These are phyloP conservation scores for Maconellicoccus hirsutus DNA, from an alignment of 1,140 invertebrate species.

Conservation along the genomic window DNA sequence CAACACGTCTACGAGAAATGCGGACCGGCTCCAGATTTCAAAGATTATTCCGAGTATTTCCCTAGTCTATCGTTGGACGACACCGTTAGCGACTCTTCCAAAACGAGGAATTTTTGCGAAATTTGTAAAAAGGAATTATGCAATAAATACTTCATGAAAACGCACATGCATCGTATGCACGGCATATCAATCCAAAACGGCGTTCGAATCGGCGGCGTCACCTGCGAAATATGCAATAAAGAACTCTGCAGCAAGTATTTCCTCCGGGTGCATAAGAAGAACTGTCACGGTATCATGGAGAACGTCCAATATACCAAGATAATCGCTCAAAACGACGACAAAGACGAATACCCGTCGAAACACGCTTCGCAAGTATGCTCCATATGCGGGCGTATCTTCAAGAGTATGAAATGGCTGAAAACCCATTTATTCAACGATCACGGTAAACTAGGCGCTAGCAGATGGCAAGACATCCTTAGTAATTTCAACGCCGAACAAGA, in stretches of 20 bases:
- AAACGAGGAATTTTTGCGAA: slow-evolving; percentile 86
- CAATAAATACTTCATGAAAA: slow-evolving; percentile 99
- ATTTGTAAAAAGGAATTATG: slow-evolving; percentile 99
- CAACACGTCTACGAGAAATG: slow-evolving; percentile 16
- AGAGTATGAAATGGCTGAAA: slow-evolving; percentile 79
- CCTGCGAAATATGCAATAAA: slow-evolving; percentile 95
- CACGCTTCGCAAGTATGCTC: slow-evolving; percentile 71
- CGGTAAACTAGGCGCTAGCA: slow-evolving; percentile 44
- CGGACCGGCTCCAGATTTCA: neutral
- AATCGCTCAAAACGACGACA: slow-evolving; percentile 35
- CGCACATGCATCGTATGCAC: slow-evolving; percentile 99
- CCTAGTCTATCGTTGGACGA: slow-evolving; percentile 10
- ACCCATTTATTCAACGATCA: slow-evolving; percentile 81
- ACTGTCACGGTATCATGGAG: slow-evolving; percentile 87
- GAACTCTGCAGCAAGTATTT: slow-evolving; percentile 97
- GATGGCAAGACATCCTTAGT: neutral
- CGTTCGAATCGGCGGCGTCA: slow-evolving; percentile 79
- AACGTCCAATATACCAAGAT: slow-evolving; percentile 35
- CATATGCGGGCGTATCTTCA: slow-evolving; percentile 74
- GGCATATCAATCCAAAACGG: slow-evolving; percentile 90
- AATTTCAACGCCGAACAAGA: neutral
- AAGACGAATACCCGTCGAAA: slow-evolving; percentile 31
- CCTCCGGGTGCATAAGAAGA: slow-evolving; percentile 90
- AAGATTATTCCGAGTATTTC: neutral
- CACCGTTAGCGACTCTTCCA: slow-evolving; percentile 28